These are phyloP conservation scores for Deladenus siricidicola DNA, from an alignment of 2,888 invertebrate genomes.

Conservation along the genomic window DNA sequence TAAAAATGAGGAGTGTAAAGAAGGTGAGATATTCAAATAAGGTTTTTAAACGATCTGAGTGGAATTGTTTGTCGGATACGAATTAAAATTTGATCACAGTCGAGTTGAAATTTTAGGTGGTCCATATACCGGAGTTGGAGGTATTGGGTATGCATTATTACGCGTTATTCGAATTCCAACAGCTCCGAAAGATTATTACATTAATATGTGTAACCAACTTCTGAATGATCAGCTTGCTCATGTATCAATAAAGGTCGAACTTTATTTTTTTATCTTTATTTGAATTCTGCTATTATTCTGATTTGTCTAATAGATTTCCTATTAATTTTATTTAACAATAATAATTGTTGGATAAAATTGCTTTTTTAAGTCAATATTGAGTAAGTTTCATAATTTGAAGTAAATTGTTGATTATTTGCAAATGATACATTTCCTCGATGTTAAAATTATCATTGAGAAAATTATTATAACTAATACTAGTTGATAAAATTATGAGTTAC, in stretches of 20 bases:
- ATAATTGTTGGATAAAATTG: too few species aligned
- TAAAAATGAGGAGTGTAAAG: slow-evolving; percentile 3
- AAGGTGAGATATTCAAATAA: slow-evolving; percentile 8
- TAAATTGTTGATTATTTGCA: too few species aligned
- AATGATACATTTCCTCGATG: too few species aligned
- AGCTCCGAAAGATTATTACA: background rate
- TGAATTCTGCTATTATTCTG: background rate
- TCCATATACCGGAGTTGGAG: slow-evolving; percentile 10
- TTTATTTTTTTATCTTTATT: too few species aligned
- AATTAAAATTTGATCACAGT: too few species aligned
- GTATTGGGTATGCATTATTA: slow-evolving; percentile 5
- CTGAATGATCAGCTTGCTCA: slow-evolving; percentile 3
- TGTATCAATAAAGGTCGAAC: background rate
- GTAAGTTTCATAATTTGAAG: too few species aligned
- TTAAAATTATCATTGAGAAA: too few species aligned
- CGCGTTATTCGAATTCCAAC: background rate
- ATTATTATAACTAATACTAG: too few species aligned
- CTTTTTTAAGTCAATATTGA: too few species aligned
- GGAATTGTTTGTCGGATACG: too few species aligned
- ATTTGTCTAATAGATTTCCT: background rate
- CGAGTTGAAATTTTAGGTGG: slow-evolving; percentile 8
- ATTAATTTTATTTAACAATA: background rate
- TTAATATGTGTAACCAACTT: background rate
- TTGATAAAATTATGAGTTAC: too few species aligned
- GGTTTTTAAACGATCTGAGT: background rate